phyloP scores from a whole-genome alignment of 2,113 vertebrate species.

The Salvelinus fontinalis region DNA sequence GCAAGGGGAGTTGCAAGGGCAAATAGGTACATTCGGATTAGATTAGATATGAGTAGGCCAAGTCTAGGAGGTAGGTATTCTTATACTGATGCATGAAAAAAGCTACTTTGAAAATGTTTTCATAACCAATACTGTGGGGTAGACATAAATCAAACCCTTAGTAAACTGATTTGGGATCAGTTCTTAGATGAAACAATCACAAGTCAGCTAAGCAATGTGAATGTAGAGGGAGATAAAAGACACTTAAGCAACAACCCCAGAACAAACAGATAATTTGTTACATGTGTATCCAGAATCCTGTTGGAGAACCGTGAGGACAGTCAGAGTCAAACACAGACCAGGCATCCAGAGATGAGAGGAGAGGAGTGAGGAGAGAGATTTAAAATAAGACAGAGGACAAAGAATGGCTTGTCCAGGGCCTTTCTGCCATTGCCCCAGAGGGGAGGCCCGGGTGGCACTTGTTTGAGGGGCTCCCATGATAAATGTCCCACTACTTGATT shows the following conservation, averaged over 20 bases:
- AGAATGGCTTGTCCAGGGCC: conserved; percentile 64
- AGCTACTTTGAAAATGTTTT: background rate
- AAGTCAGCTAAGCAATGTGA: background rate
- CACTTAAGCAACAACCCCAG: conserved; percentile 6
- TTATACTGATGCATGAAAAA: conserved; percentile 16
- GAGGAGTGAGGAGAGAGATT: conserved; percentile 64
- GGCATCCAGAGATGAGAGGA: conserved; percentile 44
- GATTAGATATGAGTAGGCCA: conserved; percentile 16
- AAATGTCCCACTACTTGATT: conserved; percentile 77
- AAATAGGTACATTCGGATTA: conserved; percentile 16
- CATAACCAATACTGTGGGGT: background rate
- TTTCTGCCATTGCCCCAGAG: conserved; percentile 50
- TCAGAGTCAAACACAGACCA: background rate
- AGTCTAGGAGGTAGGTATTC: background rate
- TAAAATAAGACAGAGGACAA: conserved; percentile 66
- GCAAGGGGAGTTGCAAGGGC: conserved; percentile 13
- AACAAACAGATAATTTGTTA: conserved; percentile 38
- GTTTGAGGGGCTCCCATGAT: conserved; percentile 72
- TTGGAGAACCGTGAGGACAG: background rate
- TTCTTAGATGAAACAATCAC: background rate
- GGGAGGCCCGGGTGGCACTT: conserved; percentile 49
- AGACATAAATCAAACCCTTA: background rate
- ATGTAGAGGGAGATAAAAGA: conserved; percentile 58
- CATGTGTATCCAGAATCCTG: conserved; percentile 14
- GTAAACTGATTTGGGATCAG: background rate